Percentiles rank a stretch among this genome's conserved stretches.
phyloP scores from a whole-genome alignment of 2,797 vertebrate species.

The Pyrrhura leucotis region DNA sequence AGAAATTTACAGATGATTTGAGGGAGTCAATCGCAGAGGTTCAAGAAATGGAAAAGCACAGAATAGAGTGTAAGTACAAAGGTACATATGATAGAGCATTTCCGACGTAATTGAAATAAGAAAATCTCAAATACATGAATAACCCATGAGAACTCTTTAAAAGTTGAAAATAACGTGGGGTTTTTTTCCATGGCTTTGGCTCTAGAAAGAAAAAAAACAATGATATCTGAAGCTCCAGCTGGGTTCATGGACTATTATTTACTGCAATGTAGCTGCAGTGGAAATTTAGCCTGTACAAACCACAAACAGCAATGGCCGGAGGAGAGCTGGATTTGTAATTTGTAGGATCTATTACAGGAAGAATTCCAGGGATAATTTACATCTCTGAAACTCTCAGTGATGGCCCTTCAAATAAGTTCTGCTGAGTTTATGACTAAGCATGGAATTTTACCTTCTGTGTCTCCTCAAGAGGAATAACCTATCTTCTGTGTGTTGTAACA shows the following conservation, averaged over 20 bases:
- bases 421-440: not conserved
- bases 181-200: not conserved
- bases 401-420: not conserved
- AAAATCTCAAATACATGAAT: not conserved
- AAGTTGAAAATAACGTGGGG: not conserved
- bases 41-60: constrained; percentile 98
- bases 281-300: not conserved
- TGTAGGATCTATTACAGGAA: not conserved
- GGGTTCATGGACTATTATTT: not conserved
- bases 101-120: not conserved
- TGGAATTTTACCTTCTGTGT: not conserved
- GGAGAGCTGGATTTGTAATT: not conserved
- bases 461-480: not conserved
- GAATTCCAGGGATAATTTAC: not conserved
- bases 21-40: constrained; percentile 95
- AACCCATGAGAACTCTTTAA: not conserved
- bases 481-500: not conserved
- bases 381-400: not conserved
- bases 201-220: not conserved
- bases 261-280: not conserved
- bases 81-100: constrained; percentile 51
- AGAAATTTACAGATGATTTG: constrained; percentile 95
- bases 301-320: not conserved
- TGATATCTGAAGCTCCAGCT: not conserved
- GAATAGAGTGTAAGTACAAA: constrained; percentile 91